phyloP scores from a whole-genome alignment of 2,888 invertebrate genomes.

The Willowsia nigromaculata region DNA sequence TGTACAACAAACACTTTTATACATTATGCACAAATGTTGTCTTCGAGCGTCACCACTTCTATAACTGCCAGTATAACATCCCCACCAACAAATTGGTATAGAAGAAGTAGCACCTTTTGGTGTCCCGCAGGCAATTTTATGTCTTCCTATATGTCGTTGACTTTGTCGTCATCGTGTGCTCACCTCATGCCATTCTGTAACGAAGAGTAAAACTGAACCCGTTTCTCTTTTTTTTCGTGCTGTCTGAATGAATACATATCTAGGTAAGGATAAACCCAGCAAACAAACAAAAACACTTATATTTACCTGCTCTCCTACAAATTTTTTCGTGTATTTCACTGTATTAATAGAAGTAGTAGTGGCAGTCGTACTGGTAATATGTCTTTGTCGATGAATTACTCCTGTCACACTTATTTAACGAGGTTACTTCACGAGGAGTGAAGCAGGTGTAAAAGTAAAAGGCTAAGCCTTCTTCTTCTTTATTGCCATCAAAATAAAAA shows the following conservation, averaged over 20 bases:
- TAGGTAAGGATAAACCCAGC: conserved; percentile 11
- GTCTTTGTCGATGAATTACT: conserved; percentile 69
- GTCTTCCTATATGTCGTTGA: conserved; percentile 29
- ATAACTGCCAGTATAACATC: background rate
- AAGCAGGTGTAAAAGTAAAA: conserved; percentile 68
- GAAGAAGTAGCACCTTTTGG: conserved; percentile 25
- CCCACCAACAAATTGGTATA: background rate
- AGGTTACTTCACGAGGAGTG: conserved; percentile 60
- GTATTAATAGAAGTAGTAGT: background rate
- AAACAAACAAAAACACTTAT: conserved; percentile 40
- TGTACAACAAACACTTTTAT: conserved; percentile 23
- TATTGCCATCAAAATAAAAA: conserved; percentile 30
- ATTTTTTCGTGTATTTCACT: background rate
- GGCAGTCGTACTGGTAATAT: conserved; percentile 37
- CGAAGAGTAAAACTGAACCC: conserved; percentile 44
- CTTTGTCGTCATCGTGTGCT: conserved; percentile 2
- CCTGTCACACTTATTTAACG: conserved; percentile 72
- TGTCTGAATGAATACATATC: background rate
- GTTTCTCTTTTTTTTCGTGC: background rate
- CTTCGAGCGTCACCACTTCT: background rate
- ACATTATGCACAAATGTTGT: conserved; percentile 45
- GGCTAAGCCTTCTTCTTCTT: conserved; percentile 41
- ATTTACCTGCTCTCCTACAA: background rate
- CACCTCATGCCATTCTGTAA: conserved; percentile 27
- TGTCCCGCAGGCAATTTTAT: conserved; percentile 68